Conservation (phyloP, 2,797 vertebrate genomes). For the Aratinga solstitialis region DNA sequence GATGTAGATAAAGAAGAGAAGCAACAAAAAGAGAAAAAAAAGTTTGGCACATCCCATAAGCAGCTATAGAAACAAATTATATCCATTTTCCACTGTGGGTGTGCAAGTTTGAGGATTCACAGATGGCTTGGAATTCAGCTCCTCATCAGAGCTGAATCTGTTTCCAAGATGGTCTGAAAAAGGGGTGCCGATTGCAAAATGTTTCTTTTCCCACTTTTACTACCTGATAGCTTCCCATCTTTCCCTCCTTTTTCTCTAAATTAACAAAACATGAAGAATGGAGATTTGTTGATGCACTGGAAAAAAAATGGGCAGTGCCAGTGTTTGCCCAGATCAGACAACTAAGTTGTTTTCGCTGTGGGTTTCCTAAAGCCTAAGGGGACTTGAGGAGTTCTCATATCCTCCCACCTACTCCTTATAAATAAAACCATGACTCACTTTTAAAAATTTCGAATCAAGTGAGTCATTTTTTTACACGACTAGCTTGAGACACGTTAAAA, state of each 20-base stretch:
- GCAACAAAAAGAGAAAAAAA: slow-evolving; percentile 27
- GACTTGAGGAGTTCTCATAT: slow-evolving; percentile 46
- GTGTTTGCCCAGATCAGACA: neutral
- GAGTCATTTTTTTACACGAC: slow-evolving; percentile 14
- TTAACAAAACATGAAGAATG: neutral
- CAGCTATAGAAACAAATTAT: slow-evolving; percentile 64
- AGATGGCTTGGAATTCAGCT: slow-evolving; percentile 62
- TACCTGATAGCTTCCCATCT: neutral
- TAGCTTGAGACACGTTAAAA: slow-evolving; percentile 6
- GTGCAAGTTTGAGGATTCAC: slow-evolving; percentile 63
- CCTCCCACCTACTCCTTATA: slow-evolving; percentile 53
- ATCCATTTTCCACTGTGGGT: slow-evolving; percentile 65
- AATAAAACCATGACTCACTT: slow-evolving; percentile 64
- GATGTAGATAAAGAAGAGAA: slow-evolving; percentile 31
- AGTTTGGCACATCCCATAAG: slow-evolving; percentile 45
- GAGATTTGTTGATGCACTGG: neutral
- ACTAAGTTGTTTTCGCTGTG: neutral
- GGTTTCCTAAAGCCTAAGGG: slow-evolving; percentile 43
- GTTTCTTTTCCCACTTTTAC: neutral
- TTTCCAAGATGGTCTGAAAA: slow-evolving; percentile 40
- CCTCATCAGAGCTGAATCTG: slow-evolving; percentile 7
- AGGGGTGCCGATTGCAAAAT: neutral
- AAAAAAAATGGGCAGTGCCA: neutral
- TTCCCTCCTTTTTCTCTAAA: neutral
- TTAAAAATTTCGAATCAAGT: slow-evolving; percentile 50